Base-by-base conservation (phyloP, 2,113 vertebrate species). In the Myotis brandtii region DNA sequence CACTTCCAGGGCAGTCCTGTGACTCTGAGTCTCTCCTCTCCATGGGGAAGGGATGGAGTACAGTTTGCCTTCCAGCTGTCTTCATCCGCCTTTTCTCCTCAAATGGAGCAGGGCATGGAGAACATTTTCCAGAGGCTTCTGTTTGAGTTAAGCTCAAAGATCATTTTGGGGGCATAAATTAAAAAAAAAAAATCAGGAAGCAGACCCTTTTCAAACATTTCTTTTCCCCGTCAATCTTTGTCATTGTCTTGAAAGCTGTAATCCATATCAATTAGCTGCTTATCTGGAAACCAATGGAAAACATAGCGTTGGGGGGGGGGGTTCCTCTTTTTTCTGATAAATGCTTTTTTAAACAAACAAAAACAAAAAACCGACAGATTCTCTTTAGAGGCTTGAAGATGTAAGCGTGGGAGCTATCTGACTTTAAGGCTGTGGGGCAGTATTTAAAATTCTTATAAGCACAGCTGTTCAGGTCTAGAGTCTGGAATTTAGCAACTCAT, bases 391-490 rank as follows among this genome's bases (percentile, higher is more conserved):
- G 34, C 11, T 3, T 0, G 8, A 69, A 89, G 59, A 92, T 94
- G 30, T 34, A 30, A 91, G 5, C 79, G 59, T 64, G 69, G n/a
- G 46, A 80, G 72, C n/a, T 43, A 18, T 40, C 37, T 37, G 43
- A 80, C 80, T 93, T 95, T 70, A 75, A 66, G 32, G 62, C 46
- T 70, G 64, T 48, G 37, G 54, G 37, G 50, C 32, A 76, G 12
- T 77, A 40, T 93, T 92, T 88, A 76, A 91, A 88, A 62, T 93
- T 89, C 46, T 79, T 81, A 48, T 21, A 50, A n/a, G 52, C 50
- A 40, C 43, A 95, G 46, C 30, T n/a, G 40, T 87, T 95, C 79
- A 70, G 87, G 43, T 92, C 34, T 37, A n/a, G 81, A 95, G n/a
- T 34, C 62, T 70, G 20, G 50, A 12, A 70, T 92, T 77, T 5